Conservation (phyloP, 2,888 invertebrate genomes). For the Heliconius aoede region DNA sequence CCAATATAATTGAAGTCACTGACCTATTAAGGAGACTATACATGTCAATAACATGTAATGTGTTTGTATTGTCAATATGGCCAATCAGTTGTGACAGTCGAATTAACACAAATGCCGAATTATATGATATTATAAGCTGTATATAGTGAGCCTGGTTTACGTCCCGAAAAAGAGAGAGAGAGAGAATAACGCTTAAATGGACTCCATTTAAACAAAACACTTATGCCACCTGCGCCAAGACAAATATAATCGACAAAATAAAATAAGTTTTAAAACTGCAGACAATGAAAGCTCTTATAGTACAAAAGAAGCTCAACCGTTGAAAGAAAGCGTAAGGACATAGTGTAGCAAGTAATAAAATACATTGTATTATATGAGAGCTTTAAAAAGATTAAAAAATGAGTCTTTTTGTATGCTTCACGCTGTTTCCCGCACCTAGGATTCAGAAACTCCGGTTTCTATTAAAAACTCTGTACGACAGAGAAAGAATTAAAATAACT, state of each 20-base stretch:
- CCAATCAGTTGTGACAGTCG: conserved; percentile 10
- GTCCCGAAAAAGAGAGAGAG: too few relatives aligned
- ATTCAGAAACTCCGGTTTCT: neutral
- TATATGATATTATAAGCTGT: neutral
- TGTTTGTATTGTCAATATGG: neutral
- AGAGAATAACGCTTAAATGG: neutral
- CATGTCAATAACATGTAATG: neutral
- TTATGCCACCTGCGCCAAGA: too few relatives aligned
- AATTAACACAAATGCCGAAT: conserved; percentile 7
- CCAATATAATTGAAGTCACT: neutral
- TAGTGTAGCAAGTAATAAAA: neutral
- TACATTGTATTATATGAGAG: neutral
- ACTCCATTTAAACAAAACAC: neutral
- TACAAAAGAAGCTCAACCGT: neutral
- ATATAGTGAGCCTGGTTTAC: too few relatives aligned
- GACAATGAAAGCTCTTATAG: neutral
- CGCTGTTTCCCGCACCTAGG: neutral
- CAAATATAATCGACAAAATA: too few relatives aligned
- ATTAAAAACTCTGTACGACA: too few relatives aligned
- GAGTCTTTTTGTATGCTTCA: neutral
- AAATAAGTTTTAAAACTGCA: neutral
- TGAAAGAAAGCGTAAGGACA: neutral
- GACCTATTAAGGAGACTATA: conserved; percentile 1
- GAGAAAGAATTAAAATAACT: too few relatives aligned
- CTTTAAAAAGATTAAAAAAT: neutral